Evolutionary conservation across 2,113 vertebrate genomes (phyloP), one percentile per base, ranked within the genome.

Genomic region (Siniperca knerii): DNA sequence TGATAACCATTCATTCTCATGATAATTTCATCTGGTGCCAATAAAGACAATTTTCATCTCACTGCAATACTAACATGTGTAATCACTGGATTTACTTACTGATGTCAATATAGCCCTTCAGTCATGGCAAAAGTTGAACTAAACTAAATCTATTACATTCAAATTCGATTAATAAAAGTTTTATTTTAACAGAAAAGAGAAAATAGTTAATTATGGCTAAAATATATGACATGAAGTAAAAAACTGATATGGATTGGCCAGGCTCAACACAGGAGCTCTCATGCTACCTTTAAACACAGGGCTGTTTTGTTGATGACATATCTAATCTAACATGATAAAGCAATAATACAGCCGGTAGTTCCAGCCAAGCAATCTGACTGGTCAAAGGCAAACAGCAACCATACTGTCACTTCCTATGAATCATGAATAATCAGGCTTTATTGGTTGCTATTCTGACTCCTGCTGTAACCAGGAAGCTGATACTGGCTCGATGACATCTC

Each of bases 391-490:
- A 67, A 35, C 3, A 4, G 13, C 37, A 69, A 37, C 8, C 23
- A 20, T 0, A 21, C 62, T 9, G 82, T 75, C 72, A 77, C 67
- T 33, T 75, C 37, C 9, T 29, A 71, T 83, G 29, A 85, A 42
- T 81, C 65, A 44, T 60, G 21, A 52, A 58, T 68, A 71, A 80
- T 87, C 48, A 48, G 48, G 18, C 44, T 35, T 70, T 70, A 48
- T 62, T 46, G 46, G 67, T 60, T 75, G 33, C 70, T 75, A 46
- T 72, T 72, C 64, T 10, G 76, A 71, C 70, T 74, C 55, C 46
- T 74, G 66, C 58, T 18, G 52, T 64, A 83, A 83, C 60, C 82
- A 80, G 86, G 88, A 90, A 79, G 73, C 37, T 65, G 61, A 48
- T 75, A 15, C 3, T 23, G 46, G 37, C 33, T n/a, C 7, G 25